Evolutionary conservation across 1,140 invertebrate species (phyloP).

Genomic region (Drosophila kepulauana): DNA sequence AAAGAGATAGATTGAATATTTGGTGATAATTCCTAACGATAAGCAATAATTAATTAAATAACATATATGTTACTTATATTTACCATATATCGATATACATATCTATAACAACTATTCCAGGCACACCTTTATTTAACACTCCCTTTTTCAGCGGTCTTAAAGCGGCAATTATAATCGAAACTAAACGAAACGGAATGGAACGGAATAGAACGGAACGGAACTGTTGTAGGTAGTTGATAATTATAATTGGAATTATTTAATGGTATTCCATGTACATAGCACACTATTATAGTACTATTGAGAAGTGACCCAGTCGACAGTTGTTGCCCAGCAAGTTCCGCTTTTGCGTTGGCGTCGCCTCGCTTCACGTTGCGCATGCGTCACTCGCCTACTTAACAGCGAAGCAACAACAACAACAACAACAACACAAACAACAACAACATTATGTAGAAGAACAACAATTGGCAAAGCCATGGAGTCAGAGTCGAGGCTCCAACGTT

Average conservation of each 20-base stretch:
- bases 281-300: not conserved
- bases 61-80: not conserved
- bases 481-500: constrained; percentile 29
- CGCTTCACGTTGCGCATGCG: constrained; percentile 60
- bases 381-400: constrained; percentile 63
- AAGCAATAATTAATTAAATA: no score
- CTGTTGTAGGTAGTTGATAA: constrained; percentile 38
- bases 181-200: constrained; percentile 2
- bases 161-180: constrained; percentile 21
- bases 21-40: no score
- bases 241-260: constrained; percentile 45
- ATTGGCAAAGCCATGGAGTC: constrained; percentile 30
- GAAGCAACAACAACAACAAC: constrained; percentile 9
- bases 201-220: constrained; percentile 9
- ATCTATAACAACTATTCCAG: not conserved
- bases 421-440: constrained; percentile 6
- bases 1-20: no score
- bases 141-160: constrained; percentile 3
- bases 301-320: constrained; percentile 24
- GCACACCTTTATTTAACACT: not conserved
- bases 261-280: constrained; percentile 23
- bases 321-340: constrained; percentile 46
- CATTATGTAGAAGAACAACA: constrained; percentile 23
- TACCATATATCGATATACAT: not conserved
- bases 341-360: constrained; percentile 37